These are phyloP conservation scores for Ginglymostoma cirratum DNA, from an alignment of 2,113 vertebrate species.

Conservation along the genomic window DNA sequence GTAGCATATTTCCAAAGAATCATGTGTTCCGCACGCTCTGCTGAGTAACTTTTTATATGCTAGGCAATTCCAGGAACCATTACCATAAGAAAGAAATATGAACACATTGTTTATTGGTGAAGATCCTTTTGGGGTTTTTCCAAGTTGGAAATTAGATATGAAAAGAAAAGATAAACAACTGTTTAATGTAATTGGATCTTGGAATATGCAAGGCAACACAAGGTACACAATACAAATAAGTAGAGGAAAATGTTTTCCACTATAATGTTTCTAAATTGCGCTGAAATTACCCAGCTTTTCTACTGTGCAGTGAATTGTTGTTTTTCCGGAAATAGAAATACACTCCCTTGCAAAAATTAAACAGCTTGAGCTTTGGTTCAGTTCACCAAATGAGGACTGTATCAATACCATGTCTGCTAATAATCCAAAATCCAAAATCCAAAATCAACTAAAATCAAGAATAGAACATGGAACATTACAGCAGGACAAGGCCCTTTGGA, in stretches of 20 bases:
- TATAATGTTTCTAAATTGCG: not conserved
- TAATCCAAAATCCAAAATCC: too few relatives aligned
- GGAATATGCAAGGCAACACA: not conserved
- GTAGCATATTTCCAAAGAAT: not conserved
- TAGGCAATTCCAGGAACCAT: not conserved
- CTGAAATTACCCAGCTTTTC: not conserved
- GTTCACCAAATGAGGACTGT: not conserved
- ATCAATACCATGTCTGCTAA: not conserved
- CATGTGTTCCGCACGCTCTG: not conserved
- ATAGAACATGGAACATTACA: too few relatives aligned
- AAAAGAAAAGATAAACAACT: not conserved
- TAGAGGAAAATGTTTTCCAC: not conserved
- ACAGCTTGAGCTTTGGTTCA: not conserved
- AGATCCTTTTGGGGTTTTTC: not conserved
- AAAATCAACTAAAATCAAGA: not conserved
- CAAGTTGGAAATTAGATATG: not conserved
- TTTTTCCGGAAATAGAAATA: not conserved
- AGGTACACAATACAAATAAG: not conserved
- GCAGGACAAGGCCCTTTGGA: too few relatives aligned
- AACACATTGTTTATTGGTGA: not conserved
- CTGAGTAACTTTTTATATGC: not conserved
- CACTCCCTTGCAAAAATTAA: not conserved
- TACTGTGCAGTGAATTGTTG: not conserved
- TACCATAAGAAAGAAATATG: not conserved
- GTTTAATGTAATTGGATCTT: not conserved